Evolutionary conservation across 2,113 vertebrate genomes (phyloP).

Genomic region (Guaruba guarouba): DNA sequence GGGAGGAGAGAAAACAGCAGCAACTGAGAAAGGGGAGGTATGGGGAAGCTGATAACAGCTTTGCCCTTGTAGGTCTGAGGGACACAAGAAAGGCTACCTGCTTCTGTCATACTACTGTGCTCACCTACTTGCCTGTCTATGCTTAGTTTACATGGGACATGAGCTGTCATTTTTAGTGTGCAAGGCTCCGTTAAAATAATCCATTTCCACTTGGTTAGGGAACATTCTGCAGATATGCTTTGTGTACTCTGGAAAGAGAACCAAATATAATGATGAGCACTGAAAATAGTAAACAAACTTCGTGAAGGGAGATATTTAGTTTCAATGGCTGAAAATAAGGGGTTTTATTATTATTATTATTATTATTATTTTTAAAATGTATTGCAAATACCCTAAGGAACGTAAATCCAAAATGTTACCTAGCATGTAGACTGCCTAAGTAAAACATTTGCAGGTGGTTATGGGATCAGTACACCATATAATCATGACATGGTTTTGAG

Average conservation of each 20-base stretch:
- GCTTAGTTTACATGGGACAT: constrained; percentile 5
- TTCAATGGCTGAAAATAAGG: constrained; percentile 50
- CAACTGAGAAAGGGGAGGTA: neutral
- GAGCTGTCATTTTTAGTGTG: constrained; percentile 11
- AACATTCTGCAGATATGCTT: constrained; percentile 43
- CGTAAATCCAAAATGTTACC: constrained; percentile 10
- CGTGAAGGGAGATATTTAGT: constrained; percentile 22
- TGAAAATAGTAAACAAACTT: constrained; percentile 60
- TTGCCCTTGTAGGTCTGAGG: neutral
- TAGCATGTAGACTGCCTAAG: neutral
- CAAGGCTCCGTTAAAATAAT: constrained; percentile 26
- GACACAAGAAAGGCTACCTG: neutral
- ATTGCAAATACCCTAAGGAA: constrained; percentile 47
- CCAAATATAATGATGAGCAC: constrained; percentile 43
- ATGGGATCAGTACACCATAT: neutral
- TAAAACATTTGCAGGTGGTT: constrained; percentile 25
- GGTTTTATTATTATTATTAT: neutral
- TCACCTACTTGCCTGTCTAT: neutral
- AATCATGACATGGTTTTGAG: constrained; percentile 5
- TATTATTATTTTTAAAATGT: constrained; percentile 34
- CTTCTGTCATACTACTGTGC: neutral
- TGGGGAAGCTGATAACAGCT: neutral
- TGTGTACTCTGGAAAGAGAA: constrained; percentile 53
- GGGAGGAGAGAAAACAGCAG: neutral
- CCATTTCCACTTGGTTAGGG: constrained; percentile 28